Evolutionary conservation across 2,113 vertebrate genomes (phyloP), one percentile per base, ranked within the genome.

Genomic region (Sebastes schlegelii): DNA sequence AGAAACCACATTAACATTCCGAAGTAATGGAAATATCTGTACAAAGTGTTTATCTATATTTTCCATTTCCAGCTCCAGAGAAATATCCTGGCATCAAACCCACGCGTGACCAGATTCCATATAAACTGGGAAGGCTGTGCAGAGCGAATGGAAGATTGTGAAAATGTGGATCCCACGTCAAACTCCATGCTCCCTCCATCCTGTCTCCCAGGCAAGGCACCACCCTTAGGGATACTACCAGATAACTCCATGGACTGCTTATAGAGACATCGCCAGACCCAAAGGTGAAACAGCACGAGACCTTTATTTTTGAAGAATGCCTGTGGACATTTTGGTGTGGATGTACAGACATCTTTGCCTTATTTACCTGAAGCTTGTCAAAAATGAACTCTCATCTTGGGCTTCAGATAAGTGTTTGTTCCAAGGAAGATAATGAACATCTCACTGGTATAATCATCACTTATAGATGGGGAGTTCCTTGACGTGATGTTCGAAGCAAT

Each of bases 171-270:
- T 87, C 96, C 97, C 0, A 55, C 93, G 7, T 93, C 95, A 65
- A 96, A 95, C 83, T 88, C 95, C 17, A 93, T 96, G 93, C 93
- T 96, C n/a, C 94, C 97, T 5, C 93, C 97, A 6, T 95, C 92
- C 73, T 97, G 95, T 90, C 89, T 95, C 3, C 95, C 95, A 1
- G 89, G 95, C 51, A 98, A 97, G 89, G 93, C 92, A 26, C 94
- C 94, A n/a, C 92, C 96, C 17, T 87, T 97, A 3, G 93, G 95
- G 14, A 78, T 97, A 60, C 93, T 97, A 57, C 96, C 97, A 1
- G 97, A 98, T 77, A 98, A 98, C 90, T 98, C 97, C 21, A 98
- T 98, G 97, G 97, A 98, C 93, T 98, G 96, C 91, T 94, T 98
- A 91, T 94, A 94, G 84, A 91, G 46, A 46, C 5, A 2, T 23